These are phyloP conservation scores for Globodera rostochiensis DNA, from an alignment of 1,140 invertebrate species.

Conservation along the genomic window DNA sequence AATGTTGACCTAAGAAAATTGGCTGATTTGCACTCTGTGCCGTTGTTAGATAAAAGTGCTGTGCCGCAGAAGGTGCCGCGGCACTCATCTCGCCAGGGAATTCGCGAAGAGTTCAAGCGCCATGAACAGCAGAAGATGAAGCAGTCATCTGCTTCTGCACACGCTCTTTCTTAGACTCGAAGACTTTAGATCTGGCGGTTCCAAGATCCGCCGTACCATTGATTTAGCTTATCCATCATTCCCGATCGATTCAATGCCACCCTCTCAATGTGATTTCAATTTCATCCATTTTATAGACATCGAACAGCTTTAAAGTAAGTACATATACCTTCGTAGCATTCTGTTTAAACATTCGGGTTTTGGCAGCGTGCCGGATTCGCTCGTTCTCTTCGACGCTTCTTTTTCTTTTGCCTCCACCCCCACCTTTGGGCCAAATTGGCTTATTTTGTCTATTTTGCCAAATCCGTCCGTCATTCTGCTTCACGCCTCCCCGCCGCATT, in stretches of 20 bases:
- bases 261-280: no score
- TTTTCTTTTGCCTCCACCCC: neutral
- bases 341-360: neutral
- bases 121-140: neutral
- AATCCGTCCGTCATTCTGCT: neutral
- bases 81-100: neutral
- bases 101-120: neutral
- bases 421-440: neutral
- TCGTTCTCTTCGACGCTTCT: neutral
- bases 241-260: no score
- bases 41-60: neutral
- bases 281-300: no score
- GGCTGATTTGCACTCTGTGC: neutral
- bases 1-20: no score
- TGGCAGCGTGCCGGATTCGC: neutral
- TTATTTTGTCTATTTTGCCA: conserved; percentile 8
- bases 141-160: neutral
- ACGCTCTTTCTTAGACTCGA: no score
- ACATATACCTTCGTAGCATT: no score
- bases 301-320: no score
- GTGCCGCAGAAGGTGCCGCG: neutral
- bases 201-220: no score
- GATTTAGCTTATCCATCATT: no score
- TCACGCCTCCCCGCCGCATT: neutral
- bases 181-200: no score